Conservation (phyloP, 2,113 vertebrate genomes). For the Perca schrenkii region DNA sequence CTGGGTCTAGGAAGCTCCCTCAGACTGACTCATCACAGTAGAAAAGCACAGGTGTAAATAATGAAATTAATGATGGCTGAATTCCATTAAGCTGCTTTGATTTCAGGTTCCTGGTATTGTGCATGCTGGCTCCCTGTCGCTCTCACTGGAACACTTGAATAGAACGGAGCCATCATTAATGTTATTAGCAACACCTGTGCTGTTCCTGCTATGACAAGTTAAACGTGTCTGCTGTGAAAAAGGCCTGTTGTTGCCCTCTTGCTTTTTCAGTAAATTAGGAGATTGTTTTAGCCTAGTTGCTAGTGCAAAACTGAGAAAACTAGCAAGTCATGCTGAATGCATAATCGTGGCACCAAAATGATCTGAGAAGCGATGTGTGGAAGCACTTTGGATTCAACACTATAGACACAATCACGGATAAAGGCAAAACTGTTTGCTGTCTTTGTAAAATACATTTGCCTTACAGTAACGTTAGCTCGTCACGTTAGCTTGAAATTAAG, state of each 20-base stretch:
- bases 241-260: neutral
- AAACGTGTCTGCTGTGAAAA: neutral
- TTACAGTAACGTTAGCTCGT: too few relatives aligned
- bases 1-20: neutral
- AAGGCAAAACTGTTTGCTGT: neutral
- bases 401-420: neutral
- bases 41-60: neutral
- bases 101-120: neutral
- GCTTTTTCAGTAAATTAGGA: neutral
- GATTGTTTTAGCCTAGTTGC: neutral
- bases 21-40: neutral
- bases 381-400: slow-evolving; percentile 3
- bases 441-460: neutral
- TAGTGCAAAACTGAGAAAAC: neutral
- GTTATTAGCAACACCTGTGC: neutral
- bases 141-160: neutral
- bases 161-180: neutral
- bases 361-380: neutral
- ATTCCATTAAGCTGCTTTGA: neutral
- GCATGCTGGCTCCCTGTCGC: neutral
- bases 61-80: neutral
- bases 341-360: neutral
- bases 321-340: neutral
- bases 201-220: neutral
- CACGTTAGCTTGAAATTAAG: too few relatives aligned